Percentiles rank a stretch among this genome's conserved stretches.
phyloP scores from a whole-genome alignment of 2,888 invertebrate genomes.

The Zelleria hepariella region DNA sequence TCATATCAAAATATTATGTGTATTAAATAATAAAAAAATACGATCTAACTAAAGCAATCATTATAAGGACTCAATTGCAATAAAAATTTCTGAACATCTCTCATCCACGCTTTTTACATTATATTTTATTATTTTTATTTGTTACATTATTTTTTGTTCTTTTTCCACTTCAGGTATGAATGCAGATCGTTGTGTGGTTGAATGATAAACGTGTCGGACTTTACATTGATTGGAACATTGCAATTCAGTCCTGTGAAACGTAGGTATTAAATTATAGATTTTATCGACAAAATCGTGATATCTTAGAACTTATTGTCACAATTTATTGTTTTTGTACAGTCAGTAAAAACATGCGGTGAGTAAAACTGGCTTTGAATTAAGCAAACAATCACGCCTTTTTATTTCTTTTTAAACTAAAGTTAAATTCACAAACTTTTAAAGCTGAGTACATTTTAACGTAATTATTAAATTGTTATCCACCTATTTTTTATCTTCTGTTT shows the following conservation, averaged over 20 bases:
- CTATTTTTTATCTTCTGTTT: not conserved
- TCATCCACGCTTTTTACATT: not conserved
- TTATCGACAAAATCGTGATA: not conserved
- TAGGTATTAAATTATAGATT: constrained; percentile 1
- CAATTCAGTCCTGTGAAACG: constrained; percentile 32
- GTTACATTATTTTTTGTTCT: constrained; percentile 24
- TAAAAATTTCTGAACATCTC: constrained; percentile 12
- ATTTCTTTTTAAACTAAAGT: no score
- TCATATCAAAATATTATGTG: constrained; percentile 25
- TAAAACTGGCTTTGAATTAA: not conserved
- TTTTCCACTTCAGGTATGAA: constrained; percentile 58
- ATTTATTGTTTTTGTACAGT: not conserved
- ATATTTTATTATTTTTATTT: constrained; percentile 17
- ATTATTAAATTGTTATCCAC: not conserved
- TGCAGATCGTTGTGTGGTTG: constrained; percentile 67
- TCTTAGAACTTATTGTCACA: not conserved
- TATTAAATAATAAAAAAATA: constrained; percentile 6
- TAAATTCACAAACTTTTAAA: no score
- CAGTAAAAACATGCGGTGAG: not conserved
- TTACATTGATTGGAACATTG: constrained; percentile 42
- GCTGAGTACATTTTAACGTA: not conserved
- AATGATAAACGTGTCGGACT: constrained; percentile 28
- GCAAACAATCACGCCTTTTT: not conserved
- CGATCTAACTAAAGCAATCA: constrained; percentile 1
- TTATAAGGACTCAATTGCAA: constrained; percentile 27